A percentile compares a stretch with the other conserved stretches of the same genome.
phyloP scores from a whole-genome alignment of 2,113 vertebrate species.

The Sialia sialis region DNA sequence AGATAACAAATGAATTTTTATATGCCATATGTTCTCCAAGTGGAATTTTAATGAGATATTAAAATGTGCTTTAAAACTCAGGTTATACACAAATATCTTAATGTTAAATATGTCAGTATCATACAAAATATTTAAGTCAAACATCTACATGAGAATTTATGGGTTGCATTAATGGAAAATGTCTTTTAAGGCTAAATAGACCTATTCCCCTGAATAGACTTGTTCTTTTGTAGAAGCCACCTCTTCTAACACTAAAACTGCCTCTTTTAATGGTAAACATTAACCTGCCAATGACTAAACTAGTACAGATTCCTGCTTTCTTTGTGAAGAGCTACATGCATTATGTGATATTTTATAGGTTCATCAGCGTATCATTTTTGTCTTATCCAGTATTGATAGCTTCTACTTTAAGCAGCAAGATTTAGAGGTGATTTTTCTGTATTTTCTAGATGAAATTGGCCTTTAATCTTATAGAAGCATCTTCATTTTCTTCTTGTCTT shows the following conservation, averaged over 20 bases:
- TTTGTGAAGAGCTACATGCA: background rate
- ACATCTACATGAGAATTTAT: background rate
- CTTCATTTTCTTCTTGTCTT: background rate
- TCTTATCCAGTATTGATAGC: background rate
- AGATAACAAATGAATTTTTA: constrained; percentile 28
- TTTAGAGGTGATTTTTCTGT: background rate
- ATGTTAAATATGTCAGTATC: background rate
- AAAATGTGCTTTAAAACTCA: background rate
- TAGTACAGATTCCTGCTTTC: background rate
- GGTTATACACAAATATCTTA: background rate
- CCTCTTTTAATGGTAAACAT: background rate
- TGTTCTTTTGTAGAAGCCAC: background rate
- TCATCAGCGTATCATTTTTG: background rate
- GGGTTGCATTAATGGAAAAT: background rate
- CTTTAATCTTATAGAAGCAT: background rate
- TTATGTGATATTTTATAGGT: background rate
- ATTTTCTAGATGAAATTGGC: background rate
- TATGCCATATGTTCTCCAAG: constrained; percentile 9
- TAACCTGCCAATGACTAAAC: background rate
- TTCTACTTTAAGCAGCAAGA: background rate
- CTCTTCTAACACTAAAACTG: background rate
- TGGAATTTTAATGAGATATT: constrained; percentile 40
- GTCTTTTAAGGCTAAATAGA: background rate
- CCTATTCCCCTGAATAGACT: background rate
- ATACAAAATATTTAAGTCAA: background rate